These are phyloP conservation scores for Ellobium chinense DNA, from an alignment of 2,888 invertebrate species.

Conservation along the genomic window DNA sequence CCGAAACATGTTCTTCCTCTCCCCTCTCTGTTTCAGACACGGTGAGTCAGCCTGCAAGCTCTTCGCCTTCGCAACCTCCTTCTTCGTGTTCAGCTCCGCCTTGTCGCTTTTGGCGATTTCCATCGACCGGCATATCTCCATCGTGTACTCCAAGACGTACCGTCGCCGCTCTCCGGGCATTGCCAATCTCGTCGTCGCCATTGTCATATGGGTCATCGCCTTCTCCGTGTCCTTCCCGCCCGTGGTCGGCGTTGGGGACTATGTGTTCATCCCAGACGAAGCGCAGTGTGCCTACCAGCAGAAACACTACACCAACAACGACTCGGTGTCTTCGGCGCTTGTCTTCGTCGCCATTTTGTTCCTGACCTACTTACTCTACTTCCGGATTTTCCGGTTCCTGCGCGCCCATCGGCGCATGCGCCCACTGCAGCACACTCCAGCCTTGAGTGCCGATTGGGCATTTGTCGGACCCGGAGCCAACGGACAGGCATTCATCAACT, in stretches of 20 bases:
- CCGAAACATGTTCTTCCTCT: neutral
- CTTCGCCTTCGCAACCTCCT: constrained; percentile 72
- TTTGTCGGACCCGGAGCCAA: constrained; percentile 74
- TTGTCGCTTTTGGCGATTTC: constrained; percentile 67
- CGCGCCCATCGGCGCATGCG: constrained; percentile 71
- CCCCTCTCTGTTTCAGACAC: no score
- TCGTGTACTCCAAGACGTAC: constrained; percentile 66
- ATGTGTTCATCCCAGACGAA: constrained; percentile 68
- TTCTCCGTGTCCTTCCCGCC: constrained; percentile 74
- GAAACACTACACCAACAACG: constrained; percentile 66
- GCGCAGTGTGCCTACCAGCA: constrained; percentile 73
- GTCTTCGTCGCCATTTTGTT: constrained; percentile 64
- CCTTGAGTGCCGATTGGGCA: constrained; percentile 73
- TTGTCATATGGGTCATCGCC: constrained; percentile 69
- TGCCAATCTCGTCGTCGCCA: constrained; percentile 61
- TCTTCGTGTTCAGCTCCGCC: constrained; percentile 71
- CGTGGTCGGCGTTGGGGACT: constrained; percentile 70
- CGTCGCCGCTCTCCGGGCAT: constrained; percentile 66
- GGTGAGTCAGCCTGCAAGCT: constrained; percentile 69
- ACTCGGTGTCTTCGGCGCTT: constrained; percentile 71
- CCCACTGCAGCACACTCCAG: constrained; percentile 68
- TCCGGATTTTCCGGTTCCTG: constrained; percentile 69
- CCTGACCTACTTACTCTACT: constrained; percentile 65
- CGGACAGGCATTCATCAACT: constrained; percentile 69
- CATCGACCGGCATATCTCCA: constrained; percentile 69